Conservation (phyloP, 2,888 invertebrate species). For the Odiellus spinosus region DNA sequence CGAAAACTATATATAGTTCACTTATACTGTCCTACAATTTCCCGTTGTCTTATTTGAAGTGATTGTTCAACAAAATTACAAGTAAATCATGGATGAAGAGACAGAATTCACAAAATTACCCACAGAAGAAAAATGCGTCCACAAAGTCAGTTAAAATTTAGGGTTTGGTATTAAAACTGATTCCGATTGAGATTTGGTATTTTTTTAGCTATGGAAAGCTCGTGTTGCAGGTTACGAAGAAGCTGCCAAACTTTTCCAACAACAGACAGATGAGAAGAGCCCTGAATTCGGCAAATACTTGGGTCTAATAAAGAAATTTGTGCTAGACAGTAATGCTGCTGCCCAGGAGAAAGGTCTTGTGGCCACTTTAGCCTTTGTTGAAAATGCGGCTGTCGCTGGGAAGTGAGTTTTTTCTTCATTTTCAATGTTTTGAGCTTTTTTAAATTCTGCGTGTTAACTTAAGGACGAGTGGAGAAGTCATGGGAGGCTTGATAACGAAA, state of each 20-base stretch:
- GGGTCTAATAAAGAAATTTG: slow-evolving; percentile 84
- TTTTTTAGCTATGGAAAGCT: slow-evolving; percentile 70
- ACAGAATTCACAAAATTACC: slow-evolving; percentile 32
- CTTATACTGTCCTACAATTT: too few species aligned
- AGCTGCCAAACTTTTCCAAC: slow-evolving; percentile 68
- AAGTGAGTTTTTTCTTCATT: slow-evolving; percentile 3
- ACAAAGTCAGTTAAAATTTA: slow-evolving; percentile 44
- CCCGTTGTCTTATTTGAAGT: too few species aligned
- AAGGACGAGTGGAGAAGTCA: slow-evolving; percentile 70
- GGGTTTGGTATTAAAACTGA: slow-evolving; percentile 1
- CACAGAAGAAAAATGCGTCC: slow-evolving; percentile 75
- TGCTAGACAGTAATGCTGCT: slow-evolving; percentile 78
- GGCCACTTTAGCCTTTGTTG: slow-evolving; percentile 73
- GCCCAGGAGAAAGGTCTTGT: slow-evolving; percentile 93
- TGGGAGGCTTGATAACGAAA: slow-evolving; percentile 72
- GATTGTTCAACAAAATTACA: too few species aligned
- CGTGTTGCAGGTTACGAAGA: slow-evolving; percentile 87
- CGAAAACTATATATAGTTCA: too few species aligned
- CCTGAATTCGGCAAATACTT: slow-evolving; percentile 83
- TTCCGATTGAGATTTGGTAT: slow-evolving; percentile 8
- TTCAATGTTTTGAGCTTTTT: slow-evolving; percentile 3
- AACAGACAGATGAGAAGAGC: slow-evolving; percentile 79
- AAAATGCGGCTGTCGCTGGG: slow-evolving; percentile 72
- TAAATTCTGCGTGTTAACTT: slow-evolving; percentile 15
- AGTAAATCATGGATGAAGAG: slow-evolving; percentile 25